Percentiles rank a stretch among this genome's conserved stretches.
Conservation (phyloP, 2,113 vertebrate genomes). For the Eira barbara region DNA sequence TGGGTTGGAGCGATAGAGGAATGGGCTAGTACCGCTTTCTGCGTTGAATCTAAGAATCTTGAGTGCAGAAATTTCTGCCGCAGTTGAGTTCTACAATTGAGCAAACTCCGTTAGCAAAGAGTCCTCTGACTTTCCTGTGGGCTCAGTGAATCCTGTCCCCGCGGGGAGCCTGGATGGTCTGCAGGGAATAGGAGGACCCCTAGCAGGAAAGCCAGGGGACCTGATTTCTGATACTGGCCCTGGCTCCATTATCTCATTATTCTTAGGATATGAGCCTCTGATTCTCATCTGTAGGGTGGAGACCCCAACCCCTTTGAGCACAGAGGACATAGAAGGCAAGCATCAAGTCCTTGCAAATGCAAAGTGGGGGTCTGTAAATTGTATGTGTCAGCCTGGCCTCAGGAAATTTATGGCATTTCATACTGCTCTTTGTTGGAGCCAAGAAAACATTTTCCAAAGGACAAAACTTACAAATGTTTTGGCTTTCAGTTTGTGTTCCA, state of each 20-base stretch:
- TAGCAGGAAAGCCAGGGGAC: neutral
- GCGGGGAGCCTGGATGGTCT: neutral
- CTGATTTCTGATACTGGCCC: neutral
- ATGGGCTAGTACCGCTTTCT: neutral
- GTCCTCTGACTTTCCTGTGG: neutral
- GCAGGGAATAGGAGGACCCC: neutral
- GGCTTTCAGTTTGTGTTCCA: neutral
- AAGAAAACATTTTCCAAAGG: slow-evolving; percentile 15
- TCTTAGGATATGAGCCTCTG: neutral
- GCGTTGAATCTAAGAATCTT: neutral
- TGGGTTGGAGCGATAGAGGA: neutral
- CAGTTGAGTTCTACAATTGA: neutral
- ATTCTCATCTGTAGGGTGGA: neutral
- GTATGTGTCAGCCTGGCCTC: neutral
- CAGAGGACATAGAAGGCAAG: neutral
- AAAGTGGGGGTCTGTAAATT: neutral
- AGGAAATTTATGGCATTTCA: neutral
- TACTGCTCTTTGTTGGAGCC: neutral
- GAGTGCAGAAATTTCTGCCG: neutral
- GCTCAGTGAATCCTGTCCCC: neutral
- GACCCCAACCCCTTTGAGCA: neutral
- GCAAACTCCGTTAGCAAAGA: neutral
- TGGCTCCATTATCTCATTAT: neutral
- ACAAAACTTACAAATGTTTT: neutral
- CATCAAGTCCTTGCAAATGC: neutral